Base-by-base conservation (phyloP, 2,797 vertebrate genomes). In the Xerus rutilus region DNA sequence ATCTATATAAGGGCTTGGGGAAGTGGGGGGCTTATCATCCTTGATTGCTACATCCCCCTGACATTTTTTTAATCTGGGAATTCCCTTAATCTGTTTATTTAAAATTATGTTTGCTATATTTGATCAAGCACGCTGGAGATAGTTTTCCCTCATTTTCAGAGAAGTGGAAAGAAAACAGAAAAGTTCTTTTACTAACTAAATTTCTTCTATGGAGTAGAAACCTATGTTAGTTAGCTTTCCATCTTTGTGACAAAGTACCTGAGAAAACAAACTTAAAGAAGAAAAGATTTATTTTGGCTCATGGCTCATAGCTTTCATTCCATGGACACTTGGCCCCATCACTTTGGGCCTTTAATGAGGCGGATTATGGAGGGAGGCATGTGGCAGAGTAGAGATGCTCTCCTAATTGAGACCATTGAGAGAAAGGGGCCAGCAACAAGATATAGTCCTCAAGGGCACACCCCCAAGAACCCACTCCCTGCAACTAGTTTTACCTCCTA, bases 81-180 rank as follows among this genome's bases (percentile, higher is more conserved):
- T 86, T 59, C 85, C 82, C 35, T 32, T 69, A 77, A 86, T 76
- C 23, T 64, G 81, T 35, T 93, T 82, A 86, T 77, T 93, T 93
- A 83, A 83, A 90, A 95, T 70, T 28, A 20, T 5, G 10, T 86
- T 57, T 78, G 21, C 21, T 59, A 11, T 65, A 81, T 47, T 21
- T 82, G 62, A 52, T 73, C 32, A 91, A 78, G 72, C 70, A 87
- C 72, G 86, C 30, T 43, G n/a, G 52, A n/a, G 49, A 52, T 82
- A 82, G 47, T 23, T 90, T 17, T 72, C 54, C 72, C 83, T 86
- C 39, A 64, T 74, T 84, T 93, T 21, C 32, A 93, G 54, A 52
- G 13, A 91, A 57, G 7, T 45, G 84, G 47, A 59, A 35, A 28
- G 25, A 91, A 95, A 83, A 25, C 39, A 77, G 28, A 39, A 74